Percentiles rank a stretch among this genome's conserved stretches.
These are phyloP conservation scores for Phortica variegata DNA, from an alignment of 1,140 invertebrate genomes.

Conservation along the genomic window DNA sequence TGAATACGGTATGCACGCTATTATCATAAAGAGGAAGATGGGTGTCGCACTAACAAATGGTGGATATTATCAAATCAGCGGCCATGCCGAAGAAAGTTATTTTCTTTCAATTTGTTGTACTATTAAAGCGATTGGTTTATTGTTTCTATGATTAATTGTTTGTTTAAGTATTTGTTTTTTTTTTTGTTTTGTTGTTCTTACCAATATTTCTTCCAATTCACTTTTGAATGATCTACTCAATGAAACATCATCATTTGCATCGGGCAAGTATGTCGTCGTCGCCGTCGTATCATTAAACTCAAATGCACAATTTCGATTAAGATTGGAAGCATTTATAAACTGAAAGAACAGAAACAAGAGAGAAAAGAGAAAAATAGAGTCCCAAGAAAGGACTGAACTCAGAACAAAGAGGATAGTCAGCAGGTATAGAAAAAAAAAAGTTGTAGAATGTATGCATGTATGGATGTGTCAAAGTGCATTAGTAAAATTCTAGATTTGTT, in stretches of 20 bases:
- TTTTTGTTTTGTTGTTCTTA: constrained; percentile 23
- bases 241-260: constrained; percentile 41
- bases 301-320: constrained; percentile 52
- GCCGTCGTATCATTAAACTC: constrained; percentile 46
- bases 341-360: constrained; percentile 23
- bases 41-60: too few species aligned
- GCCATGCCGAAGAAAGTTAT: too few species aligned
- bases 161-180: too few species aligned
- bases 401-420: constrained; percentile 22
- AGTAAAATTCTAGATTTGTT: too few species aligned
- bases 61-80: too few species aligned
- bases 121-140: not conserved
- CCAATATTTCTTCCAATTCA: constrained; percentile 52
- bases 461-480: too few species aligned
- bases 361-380: constrained; percentile 22
- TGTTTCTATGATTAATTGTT: not conserved
- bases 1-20: too few species aligned
- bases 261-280: too few species aligned
- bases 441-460: too few species aligned
- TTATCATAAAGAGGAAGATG: too few species aligned
- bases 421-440: constrained; percentile 8
- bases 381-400: constrained; percentile 23
- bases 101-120: too few species aligned
- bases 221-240: constrained; percentile 50
- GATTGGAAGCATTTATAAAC: constrained; percentile 51